Base-by-base conservation (phyloP, 2,888 invertebrate genomes). In the Rhamphomyia laevipes region DNA sequence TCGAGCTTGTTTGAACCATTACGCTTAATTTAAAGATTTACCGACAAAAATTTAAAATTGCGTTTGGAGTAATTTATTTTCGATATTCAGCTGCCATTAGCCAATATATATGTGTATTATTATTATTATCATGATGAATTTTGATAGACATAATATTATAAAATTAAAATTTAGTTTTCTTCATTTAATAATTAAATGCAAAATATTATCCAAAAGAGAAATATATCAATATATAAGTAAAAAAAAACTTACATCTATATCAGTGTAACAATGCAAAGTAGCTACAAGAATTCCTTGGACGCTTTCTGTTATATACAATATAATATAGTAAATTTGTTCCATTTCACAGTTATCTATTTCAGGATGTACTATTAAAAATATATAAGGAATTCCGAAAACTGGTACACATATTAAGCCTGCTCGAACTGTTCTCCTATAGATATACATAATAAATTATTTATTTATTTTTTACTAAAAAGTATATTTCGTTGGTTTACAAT, bases 321-420 rank as follows among this genome's bases (percentile, higher is more conserved):
- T 57, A 58, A 74, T 77, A 56, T 77, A 78, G 58, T 79, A 82
- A 13, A 71, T 61, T 57, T 81, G 77, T 56, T 80, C 77, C 54
- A 57, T 63, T 1, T 58, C 68, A 64, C 73, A 79, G 57, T 69
- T 71, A 0, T 67, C 67, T 0, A 78, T 76, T 15, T 67, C 65
- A 3, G 77, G 77, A 47, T 76, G 65, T 35, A 78, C 71, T 1
- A 77, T 74, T 0, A 79, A 77, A 47, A 83, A 66, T 16, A 84
- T 69, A 58, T 82, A 81, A 59, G 84, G 83, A 1, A 80, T 71
- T 2, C 84, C 84, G 56, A 84, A 81, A 33, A 85, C 67, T 1
- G 84, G 83, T 65, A 84, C 76, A 55, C 84, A 70, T 57, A 84
- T 80, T 43, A 82, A 58, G 0, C 81, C 80, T 0, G 83, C 81